Conservation (phyloP, 1,140 invertebrate genomes). For the Drosophila dunni region DNA sequence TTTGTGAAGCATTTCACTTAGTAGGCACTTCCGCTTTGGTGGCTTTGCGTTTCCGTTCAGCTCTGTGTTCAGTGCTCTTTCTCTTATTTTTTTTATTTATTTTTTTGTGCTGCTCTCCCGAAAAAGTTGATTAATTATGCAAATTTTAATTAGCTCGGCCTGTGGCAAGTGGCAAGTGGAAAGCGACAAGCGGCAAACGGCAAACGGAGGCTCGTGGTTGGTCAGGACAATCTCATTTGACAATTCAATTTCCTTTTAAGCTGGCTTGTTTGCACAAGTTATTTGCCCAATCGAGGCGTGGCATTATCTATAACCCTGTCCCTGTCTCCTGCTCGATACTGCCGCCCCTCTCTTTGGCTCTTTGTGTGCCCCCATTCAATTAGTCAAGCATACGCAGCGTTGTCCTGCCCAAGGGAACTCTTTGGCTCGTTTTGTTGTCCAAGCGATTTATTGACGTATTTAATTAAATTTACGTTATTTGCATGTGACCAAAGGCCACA, state of each 20-base stretch:
- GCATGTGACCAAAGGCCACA: slow-evolving; percentile 30
- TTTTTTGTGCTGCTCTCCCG: slow-evolving; percentile 17
- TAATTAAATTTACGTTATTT: slow-evolving; percentile 73
- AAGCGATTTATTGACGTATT: slow-evolving; percentile 64
- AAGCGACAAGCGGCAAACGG: neutral
- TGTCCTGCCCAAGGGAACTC: slow-evolving; percentile 39
- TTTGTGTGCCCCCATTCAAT: slow-evolving; percentile 53
- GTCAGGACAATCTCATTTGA: slow-evolving; percentile 44
- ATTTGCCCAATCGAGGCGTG: slow-evolving; percentile 34
- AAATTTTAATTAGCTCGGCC: slow-evolving; percentile 70
- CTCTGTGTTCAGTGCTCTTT: slow-evolving; percentile 4
- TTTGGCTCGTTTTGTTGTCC: slow-evolving; percentile 23
- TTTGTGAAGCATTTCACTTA: slow-evolving; percentile 62
- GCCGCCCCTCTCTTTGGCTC: slow-evolving; percentile 9
- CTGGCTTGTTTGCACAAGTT: slow-evolving; percentile 34
- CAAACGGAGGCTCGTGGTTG: slow-evolving; percentile 4
- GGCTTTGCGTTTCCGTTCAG: slow-evolving; percentile 25
- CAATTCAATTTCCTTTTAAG: slow-evolving; percentile 59
- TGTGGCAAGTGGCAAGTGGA: slow-evolving; percentile 5
- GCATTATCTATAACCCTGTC: slow-evolving; percentile 50
- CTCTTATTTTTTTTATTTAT: slow-evolving; percentile 15
- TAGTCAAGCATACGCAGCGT: slow-evolving; percentile 59
- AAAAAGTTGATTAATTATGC: slow-evolving; percentile 72
- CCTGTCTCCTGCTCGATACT: neutral
- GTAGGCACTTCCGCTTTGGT: slow-evolving; percentile 65